These are phyloP conservation scores for Parascotia fuliginaria DNA, from an alignment of 2,888 invertebrate genomes.

Conservation along the genomic window DNA sequence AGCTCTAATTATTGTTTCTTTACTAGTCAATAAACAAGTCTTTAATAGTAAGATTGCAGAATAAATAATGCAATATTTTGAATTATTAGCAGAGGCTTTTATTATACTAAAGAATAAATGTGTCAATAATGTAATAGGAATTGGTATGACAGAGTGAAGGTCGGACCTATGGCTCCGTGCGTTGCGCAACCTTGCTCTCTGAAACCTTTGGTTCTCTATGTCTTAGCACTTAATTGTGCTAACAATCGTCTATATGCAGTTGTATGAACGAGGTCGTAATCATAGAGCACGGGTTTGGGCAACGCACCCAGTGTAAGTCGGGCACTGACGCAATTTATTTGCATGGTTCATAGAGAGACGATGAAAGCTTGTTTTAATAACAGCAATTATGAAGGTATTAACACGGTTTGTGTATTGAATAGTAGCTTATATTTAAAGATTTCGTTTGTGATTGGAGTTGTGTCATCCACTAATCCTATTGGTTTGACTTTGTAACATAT, in stretches of 20 bases:
- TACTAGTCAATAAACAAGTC: constrained; percentile 22
- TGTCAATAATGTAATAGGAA: constrained; percentile 13
- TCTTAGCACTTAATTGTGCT: constrained; percentile 69
- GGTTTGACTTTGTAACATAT: no score
- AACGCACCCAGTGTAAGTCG: constrained; percentile 52
- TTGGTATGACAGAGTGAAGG: constrained; percentile 34
- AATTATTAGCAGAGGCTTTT: background rate
- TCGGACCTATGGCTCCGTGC: constrained; percentile 54
- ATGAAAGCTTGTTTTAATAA: constrained; percentile 28
- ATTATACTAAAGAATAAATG: constrained; percentile 7
- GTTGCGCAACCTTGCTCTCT: constrained; percentile 63
- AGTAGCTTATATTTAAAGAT: background rate
- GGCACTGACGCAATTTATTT: constrained; percentile 53
- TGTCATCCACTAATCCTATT: background rate
- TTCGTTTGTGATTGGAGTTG: no score
- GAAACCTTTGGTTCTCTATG: constrained; percentile 57
- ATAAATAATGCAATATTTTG: background rate
- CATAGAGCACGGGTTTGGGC: constrained; percentile 52
- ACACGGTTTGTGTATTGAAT: background rate
- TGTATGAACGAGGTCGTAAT: constrained; percentile 60
- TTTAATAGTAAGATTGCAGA: background rate
- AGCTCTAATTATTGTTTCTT: constrained; percentile 26
- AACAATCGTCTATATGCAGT: constrained; percentile 66
- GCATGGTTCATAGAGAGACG: constrained; percentile 36
- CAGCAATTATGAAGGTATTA: constrained; percentile 18